Evolutionary conservation across 2,888 invertebrate genomes (phyloP).

Genomic region (Osedax frankpressi): DNA sequence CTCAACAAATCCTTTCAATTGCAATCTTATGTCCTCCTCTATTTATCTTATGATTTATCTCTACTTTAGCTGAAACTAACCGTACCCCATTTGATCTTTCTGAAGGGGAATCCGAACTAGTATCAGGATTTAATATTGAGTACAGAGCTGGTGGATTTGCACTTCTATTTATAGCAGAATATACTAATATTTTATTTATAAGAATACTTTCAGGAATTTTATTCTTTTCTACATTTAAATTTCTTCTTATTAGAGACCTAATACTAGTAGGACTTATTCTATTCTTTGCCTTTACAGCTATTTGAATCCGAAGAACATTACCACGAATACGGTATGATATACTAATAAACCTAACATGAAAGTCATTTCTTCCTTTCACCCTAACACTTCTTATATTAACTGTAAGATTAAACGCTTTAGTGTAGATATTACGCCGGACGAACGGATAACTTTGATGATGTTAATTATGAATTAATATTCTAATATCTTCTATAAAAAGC

Average conservation of each 20-base stretch:
- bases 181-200: constrained; percentile 37
- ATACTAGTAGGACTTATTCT: constrained; percentile 52
- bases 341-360: constrained; percentile 50
- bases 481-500: constrained; percentile 15
- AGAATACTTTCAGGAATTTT: constrained; percentile 43
- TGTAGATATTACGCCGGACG: constrained; percentile 26
- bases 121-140: constrained; percentile 67
- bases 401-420: constrained; percentile 5
- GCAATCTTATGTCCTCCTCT: constrained; percentile 30
- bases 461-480: constrained; percentile 23
- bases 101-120: constrained; percentile 64
- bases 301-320: constrained; percentile 57
- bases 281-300: constrained; percentile 54
- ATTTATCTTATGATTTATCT: constrained; percentile 34
- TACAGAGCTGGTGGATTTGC: constrained; percentile 50
- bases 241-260: constrained; percentile 37
- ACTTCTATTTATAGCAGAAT: constrained; percentile 43
- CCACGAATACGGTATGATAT: constrained; percentile 66
- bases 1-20: constrained; percentile 20
- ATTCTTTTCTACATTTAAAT: constrained; percentile 51
- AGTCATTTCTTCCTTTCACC: constrained; percentile 28
- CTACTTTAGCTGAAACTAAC: constrained; percentile 40
- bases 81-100: constrained; percentile 55
- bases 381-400: constrained; percentile 16
- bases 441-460: constrained; percentile 29